Conservation (phyloP, 2,113 vertebrate species). For the Sebastes fasciatus region DNA sequence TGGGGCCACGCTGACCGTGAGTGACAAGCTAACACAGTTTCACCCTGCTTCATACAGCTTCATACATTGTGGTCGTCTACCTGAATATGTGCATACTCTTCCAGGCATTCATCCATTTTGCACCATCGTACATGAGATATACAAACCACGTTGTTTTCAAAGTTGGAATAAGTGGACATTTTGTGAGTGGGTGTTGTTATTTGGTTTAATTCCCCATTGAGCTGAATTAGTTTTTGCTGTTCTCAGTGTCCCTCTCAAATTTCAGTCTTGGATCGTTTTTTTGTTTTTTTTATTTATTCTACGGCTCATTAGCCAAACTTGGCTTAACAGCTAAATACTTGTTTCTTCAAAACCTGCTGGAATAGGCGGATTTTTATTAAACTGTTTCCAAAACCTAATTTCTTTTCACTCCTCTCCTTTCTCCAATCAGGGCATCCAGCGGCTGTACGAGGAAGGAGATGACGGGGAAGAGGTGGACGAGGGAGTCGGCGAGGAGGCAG, state of each 20-base stretch:
- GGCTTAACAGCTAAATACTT: too few species aligned
- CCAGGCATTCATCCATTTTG: too few species aligned
- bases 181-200: background rate
- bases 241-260: background rate
- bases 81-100: too few species aligned
- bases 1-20: conserved; percentile 95
- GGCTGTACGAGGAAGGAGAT: conserved; percentile 79
- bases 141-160: too few species aligned
- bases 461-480: conserved; percentile 82
- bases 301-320: background rate
- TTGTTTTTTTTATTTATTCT: background rate
- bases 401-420: background rate
- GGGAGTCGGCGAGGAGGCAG: conserved; percentile 76
- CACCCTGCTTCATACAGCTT: background rate
- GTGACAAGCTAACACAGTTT: conserved; percentile 49
- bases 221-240: background rate
- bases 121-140: too few species aligned
- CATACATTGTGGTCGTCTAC: too few species aligned
- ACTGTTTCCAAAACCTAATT: background rate
- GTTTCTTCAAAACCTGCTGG: background rate
- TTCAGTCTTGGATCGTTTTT: background rate
- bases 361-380: background rate
- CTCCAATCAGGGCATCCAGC: conserved; percentile 77
- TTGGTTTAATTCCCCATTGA: background rate
- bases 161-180: too few species aligned